These are phyloP conservation scores for Tachystola acroxantha DNA, from an alignment of 2,888 invertebrate genomes.

Conservation along the genomic window DNA sequence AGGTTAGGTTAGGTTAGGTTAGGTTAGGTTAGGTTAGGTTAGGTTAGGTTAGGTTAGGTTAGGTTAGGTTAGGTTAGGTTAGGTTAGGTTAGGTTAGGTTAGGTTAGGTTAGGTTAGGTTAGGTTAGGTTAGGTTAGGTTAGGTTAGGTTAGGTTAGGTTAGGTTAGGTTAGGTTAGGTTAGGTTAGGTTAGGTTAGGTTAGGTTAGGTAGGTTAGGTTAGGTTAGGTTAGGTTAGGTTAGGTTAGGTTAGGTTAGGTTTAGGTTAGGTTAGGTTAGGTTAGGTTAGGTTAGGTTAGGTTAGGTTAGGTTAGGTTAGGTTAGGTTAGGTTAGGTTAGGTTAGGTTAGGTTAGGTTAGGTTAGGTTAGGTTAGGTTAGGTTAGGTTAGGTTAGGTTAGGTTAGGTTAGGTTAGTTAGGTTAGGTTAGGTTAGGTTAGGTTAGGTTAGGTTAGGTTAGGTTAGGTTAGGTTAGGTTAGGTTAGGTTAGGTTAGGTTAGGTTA, in stretches of 20 bases:
- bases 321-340: not conserved
- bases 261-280: conserved; percentile 12
- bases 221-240: conserved; percentile 6
- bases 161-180: not conserved
- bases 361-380: not conserved
- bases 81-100: conserved; percentile 7
- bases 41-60: conserved; percentile 11
- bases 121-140: too few relatives aligned
- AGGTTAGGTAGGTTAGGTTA: conserved; percentile 11
- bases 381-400: conserved; percentile 7
- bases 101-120: too few relatives aligned
- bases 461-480: conserved; percentile 6
- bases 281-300: conserved; percentile 10
- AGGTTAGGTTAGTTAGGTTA: conserved; percentile 2
- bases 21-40: conserved; percentile 17
- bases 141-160: too few relatives aligned
- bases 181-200: conserved; percentile 6
- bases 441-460: conserved; percentile 3
- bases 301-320: conserved; percentile 8
- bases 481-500: conserved; percentile 6
- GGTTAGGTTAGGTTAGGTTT: conserved; percentile 13
- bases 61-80: conserved; percentile 11
- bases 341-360: not conserved
- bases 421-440: conserved; percentile 1
- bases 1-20: conserved; percentile 17